Evolutionary conservation across 2,797 vertebrate species (phyloP).

Genomic region (Sebastes diploproa): DNA sequence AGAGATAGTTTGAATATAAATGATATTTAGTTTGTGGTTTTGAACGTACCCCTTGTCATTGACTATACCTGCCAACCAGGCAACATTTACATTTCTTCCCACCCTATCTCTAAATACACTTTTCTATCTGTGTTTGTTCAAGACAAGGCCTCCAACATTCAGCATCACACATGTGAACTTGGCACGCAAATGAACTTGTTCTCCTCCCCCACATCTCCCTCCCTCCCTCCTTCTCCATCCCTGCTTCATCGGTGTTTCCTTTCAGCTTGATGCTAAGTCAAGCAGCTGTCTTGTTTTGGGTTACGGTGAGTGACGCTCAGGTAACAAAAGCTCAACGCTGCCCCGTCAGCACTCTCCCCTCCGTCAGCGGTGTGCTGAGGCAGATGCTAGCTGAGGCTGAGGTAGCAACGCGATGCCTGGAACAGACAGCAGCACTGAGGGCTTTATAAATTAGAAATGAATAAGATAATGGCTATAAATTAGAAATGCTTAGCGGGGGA

Average conservation of each 20-base stretch:
- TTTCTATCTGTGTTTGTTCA: slow-evolving; percentile 14
- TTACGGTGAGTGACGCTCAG: slow-evolving; percentile 69
- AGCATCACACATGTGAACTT: slow-evolving; percentile 47
- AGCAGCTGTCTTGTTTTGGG: slow-evolving; percentile 74
- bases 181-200: slow-evolving; percentile 42
- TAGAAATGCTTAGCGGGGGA: neutral
- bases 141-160: slow-evolving; percentile 6
- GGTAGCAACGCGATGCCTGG: neutral
- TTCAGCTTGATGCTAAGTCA: slow-evolving; percentile 66
- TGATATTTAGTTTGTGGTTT: neutral
- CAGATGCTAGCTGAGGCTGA: slow-evolving; percentile 65
- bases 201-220: neutral
- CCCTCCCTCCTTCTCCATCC: neutral
- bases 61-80: neutral
- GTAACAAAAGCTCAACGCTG: slow-evolving; percentile 70
- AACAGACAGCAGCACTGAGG: neutral
- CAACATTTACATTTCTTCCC: slow-evolving; percentile 16
- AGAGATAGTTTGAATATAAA: neutral
- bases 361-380: slow-evolving; percentile 37
- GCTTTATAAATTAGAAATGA: slow-evolving; percentile 53
- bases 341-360: slow-evolving; percentile 50
- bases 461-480: slow-evolving; percentile 11
- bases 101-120: slow-evolving; percentile 18
- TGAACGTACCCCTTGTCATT: neutral
- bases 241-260: slow-evolving; percentile 48